Percentiles rank a stretch among this genome's conserved stretches.
phyloP scores from a whole-genome alignment of 2,113 vertebrate species.

The Chamaetylas fuelleborni region DNA sequence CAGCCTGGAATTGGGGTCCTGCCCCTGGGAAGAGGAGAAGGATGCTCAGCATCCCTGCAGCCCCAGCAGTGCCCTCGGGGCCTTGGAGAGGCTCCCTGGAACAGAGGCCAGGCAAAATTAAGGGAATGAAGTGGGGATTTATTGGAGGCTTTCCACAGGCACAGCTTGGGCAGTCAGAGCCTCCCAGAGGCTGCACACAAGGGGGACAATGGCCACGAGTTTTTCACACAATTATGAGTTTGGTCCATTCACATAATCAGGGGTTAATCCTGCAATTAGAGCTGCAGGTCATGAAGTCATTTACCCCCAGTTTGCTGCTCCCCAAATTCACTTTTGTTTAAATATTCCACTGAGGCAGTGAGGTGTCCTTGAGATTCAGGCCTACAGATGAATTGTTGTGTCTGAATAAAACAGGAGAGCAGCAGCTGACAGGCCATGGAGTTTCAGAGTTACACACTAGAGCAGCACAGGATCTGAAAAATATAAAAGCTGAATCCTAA shows the following conservation, averaged over 20 bases:
- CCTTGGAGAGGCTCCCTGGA: rapidly evolving
- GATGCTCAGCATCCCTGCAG: not conserved
- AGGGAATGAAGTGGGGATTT: not conserved
- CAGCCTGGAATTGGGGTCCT: not conserved
- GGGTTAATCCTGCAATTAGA: not conserved
- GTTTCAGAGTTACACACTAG: rapidly evolving
- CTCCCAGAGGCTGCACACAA: not conserved
- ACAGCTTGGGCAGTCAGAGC: not conserved
- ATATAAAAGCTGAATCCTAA: not conserved
- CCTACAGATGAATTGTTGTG: not conserved
- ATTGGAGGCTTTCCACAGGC: not conserved
- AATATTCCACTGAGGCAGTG: not conserved
- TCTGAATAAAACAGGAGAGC: too few species aligned
- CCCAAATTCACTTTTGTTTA: not conserved
- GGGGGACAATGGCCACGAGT: not conserved
- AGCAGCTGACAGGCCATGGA: not conserved
- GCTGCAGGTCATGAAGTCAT: not conserved
- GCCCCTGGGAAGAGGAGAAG: rapidly evolving
- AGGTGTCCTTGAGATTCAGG: not conserved
- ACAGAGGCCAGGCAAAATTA: not conserved
- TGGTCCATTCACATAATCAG: not conserved
- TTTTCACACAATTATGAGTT: not conserved
- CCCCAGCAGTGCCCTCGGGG: not conserved
- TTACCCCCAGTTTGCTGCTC: not conserved
- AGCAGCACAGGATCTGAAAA: not conserved